phyloP scores from a whole-genome alignment of 1,140 invertebrate species.

The Diachasmimorpha longicaudata region DNA sequence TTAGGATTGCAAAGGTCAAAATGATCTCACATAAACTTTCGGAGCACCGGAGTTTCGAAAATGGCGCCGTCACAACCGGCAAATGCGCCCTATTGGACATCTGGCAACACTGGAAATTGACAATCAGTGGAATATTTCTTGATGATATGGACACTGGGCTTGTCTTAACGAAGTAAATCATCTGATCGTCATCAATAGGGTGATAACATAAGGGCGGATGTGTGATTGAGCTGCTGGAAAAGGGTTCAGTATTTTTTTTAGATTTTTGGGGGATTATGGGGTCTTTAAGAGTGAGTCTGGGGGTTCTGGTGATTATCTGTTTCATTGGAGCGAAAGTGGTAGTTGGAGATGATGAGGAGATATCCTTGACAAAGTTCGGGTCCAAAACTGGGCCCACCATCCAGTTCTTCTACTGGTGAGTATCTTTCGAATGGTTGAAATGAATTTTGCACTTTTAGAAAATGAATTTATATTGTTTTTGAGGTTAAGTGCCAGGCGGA shows the following conservation, averaged over 20 bases:
- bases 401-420: constrained; percentile 82
- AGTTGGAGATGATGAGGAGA: constrained; percentile 55
- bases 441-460: no score
- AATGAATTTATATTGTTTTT: neutral
- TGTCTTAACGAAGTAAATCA: no score
- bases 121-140: neutral
- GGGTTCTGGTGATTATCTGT: constrained; percentile 40
- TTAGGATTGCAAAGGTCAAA: neutral
- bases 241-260: neutral
- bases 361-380: constrained; percentile 67
- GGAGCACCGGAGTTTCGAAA: neutral
- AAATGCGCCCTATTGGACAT: neutral
- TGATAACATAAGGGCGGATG: neutral
- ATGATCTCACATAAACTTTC: no score
- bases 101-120: neutral
- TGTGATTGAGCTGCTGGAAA: neutral
- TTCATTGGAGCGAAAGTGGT: constrained; percentile 33
- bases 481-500: neutral
- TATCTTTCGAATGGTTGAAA: constrained; percentile 12
- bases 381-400: constrained; percentile 73
- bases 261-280: constrained; percentile 28
- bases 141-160: neutral
- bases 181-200: neutral
- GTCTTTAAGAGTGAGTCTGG: constrained; percentile 43
- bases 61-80: neutral